Evolutionary conservation across 2,888 invertebrate genomes (phyloP).

Genomic region (Theretra japonica): DNA sequence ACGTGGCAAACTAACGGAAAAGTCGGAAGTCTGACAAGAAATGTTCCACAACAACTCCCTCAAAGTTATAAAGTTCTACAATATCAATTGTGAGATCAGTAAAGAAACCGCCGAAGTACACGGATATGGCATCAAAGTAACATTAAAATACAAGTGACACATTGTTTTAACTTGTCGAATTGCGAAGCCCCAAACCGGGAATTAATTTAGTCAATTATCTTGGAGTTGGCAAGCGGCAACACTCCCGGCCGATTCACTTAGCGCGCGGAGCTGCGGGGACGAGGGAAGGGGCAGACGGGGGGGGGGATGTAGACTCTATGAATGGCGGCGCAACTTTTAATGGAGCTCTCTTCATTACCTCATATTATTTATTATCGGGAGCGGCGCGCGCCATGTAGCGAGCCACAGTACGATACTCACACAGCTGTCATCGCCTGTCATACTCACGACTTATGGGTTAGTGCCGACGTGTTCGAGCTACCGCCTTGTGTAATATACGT

Average conservation of each 20-base stretch:
- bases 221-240: slow-evolving; percentile 22
- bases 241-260: slow-evolving; percentile 26
- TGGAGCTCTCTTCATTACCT: slow-evolving; percentile 32
- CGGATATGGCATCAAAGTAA: neutral
- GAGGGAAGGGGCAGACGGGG: neutral
- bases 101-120: neutral
- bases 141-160: slow-evolving; percentile 20
- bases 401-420: slow-evolving; percentile 9
- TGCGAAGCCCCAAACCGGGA: slow-evolving; percentile 14
- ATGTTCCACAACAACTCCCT: too few relatives aligned
- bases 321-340: slow-evolving; percentile 32
- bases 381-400: neutral
- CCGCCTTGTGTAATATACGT: neutral
- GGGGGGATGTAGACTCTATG: neutral
- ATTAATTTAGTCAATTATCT: slow-evolving; percentile 29
- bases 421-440: neutral
- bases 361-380: slow-evolving; percentile 19
- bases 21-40: too few relatives aligned
- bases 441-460: neutral
- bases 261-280: neutral
- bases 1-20: too few relatives aligned
- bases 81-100: neutral
- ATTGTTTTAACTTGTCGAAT: slow-evolving; percentile 27
- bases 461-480: neutral
- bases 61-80: too few relatives aligned